A percentile compares a stretch with the other conserved stretches of the same genome.
Conservation (phyloP, 2,797 vertebrate species). For the Aulostomus chinensis region DNA sequence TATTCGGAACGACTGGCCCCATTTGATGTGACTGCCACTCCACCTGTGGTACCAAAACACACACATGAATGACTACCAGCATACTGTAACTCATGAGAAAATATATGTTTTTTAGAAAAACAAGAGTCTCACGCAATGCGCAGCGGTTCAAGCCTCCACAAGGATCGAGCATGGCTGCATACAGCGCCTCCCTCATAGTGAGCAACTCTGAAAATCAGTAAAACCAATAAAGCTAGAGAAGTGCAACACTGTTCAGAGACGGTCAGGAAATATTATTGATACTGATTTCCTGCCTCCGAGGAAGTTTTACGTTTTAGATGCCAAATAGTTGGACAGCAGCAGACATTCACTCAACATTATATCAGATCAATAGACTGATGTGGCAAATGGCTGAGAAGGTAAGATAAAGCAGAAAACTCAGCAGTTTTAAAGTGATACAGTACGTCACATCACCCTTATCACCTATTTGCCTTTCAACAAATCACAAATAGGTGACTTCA, state of each 20-base stretch:
- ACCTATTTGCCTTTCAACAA: too few species aligned
- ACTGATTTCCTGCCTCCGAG: neutral
- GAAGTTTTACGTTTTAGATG: neutral
- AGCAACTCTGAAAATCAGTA: slow-evolving; percentile 77
- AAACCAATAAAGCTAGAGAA: neutral
- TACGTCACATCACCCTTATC: too few species aligned
- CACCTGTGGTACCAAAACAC: slow-evolving; percentile 73
- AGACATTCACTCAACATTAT: too few species aligned
- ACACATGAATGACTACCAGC: slow-evolving; percentile 3
- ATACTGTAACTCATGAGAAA: neutral
- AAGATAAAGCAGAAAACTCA: too few species aligned
- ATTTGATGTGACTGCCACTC: slow-evolving; percentile 92
- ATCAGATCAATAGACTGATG: too few species aligned
- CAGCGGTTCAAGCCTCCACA: slow-evolving; percentile 92
- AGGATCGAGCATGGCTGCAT: slow-evolving; percentile 91
- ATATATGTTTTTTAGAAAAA: neutral
- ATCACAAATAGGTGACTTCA: too few species aligned
- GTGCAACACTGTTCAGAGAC: too few species aligned
- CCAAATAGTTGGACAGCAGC: too few species aligned
- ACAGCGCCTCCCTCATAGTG: slow-evolving; percentile 92
- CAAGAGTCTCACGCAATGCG: slow-evolving; percentile 83
- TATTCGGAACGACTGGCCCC: slow-evolving; percentile 91
- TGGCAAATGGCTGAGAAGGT: too few species aligned
- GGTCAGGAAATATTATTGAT: neutral
- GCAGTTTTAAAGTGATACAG: too few species aligned